Base-by-base conservation (phyloP, 2,113 vertebrate species). In the Toxotes jaculatrix region DNA sequence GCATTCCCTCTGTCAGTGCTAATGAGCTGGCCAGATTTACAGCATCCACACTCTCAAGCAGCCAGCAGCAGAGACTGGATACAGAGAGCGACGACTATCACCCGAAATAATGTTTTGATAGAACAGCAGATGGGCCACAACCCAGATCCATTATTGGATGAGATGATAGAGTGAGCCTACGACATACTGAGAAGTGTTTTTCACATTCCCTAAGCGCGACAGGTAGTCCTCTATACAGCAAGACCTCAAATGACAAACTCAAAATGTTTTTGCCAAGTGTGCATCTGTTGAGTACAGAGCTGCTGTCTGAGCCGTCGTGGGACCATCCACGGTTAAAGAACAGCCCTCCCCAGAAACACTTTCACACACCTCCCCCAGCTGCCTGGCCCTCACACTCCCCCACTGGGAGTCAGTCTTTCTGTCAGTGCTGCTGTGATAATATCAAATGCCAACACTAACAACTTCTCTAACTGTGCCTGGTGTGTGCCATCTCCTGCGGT, bases 21-120 rank as follows among this genome's bases (percentile, higher is more conserved):
- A 92, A 94, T 94, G 92, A 94, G 92, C 82, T 86, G 75, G 62
- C 71, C 82, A 87, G 89, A 93, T 94, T 93, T 93, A 93, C 87
- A 88, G 85, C 91, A 85, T 68, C 65, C 79, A 77, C 69, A 74
- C 81, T 74, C 66, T 74, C 79, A 64, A 63, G 72, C 82, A 87
- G 77, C 62, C 74, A 80, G 79, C 63, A 71, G 67, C 80, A 66
- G 63, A 77, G 73, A 51, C 59, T 64, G 32, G 59, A 84, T 75
- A 88, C 77, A 83, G 88, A 76, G 73, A 87, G 77, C 12, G 2
- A 32, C 47, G 38, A 73, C 84, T 81, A 61, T 85, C 77, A 74
- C 53, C 66, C 61, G 70, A 79, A 90, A 87, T 89, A 89, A 91
- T 88, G 68, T 89, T 90, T 90, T 67, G 80, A 89, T 89, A 70